These are phyloP conservation scores for Pseudopipra pipra DNA, from an alignment of 2,113 vertebrate species.

Conservation along the genomic window DNA sequence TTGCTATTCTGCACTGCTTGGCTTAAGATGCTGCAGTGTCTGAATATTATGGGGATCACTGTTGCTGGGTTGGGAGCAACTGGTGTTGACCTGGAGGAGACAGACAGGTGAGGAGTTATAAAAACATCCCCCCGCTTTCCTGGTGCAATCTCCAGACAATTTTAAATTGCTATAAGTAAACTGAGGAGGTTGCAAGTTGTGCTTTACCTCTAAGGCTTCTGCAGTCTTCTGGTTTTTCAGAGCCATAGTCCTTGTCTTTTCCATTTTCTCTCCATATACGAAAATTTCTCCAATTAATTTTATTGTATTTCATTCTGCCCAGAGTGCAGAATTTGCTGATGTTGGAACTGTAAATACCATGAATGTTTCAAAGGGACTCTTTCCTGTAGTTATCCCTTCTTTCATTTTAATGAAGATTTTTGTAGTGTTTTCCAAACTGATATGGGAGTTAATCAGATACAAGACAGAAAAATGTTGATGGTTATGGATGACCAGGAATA, in stretches of 20 bases:
- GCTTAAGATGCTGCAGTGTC: background rate
- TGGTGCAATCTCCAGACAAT: background rate
- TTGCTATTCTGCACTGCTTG: background rate
- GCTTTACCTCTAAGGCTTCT: background rate
- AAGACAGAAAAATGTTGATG: background rate
- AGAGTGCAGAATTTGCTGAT: background rate
- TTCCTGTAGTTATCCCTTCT: background rate
- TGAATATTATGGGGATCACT: background rate
- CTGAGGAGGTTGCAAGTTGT: background rate
- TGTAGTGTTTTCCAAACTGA: background rate
- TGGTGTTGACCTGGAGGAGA: background rate
- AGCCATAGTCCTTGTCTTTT: background rate
- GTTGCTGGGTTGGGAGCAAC: background rate
- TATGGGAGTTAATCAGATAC: background rate
- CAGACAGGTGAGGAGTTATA: background rate
- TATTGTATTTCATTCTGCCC: background rate
- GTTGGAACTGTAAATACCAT: background rate
- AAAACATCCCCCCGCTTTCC: background rate
- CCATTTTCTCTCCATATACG: background rate
- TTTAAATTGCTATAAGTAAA: background rate
- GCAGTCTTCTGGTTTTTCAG: background rate
- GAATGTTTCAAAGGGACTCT: background rate
- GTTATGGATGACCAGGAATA: background rate
- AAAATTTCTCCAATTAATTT: background rate
- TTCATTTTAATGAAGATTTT: background rate